A percentile compares a stretch with the other conserved stretches of the same genome.
These are phyloP conservation scores for Chaenodraco wilsoni DNA, from an alignment of 2,797 vertebrate species.

Conservation along the genomic window DNA sequence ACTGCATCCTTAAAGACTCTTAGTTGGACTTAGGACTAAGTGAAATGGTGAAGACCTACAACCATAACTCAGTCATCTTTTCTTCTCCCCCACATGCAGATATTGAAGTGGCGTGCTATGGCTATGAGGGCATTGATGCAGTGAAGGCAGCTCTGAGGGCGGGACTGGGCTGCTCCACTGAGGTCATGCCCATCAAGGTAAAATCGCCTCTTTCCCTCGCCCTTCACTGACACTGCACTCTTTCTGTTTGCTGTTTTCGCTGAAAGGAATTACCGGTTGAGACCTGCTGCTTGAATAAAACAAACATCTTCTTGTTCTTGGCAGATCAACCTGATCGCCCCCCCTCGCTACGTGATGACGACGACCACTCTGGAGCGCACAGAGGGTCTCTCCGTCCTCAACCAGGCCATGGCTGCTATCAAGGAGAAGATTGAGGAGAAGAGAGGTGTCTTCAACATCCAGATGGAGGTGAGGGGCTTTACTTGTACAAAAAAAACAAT, in stretches of 20 bases:
- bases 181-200: slow-evolving; percentile 98
- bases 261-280: background rate
- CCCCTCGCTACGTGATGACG: slow-evolving; percentile 98
- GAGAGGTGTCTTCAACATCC: slow-evolving; percentile 97
- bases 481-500: background rate
- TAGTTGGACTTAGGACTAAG: background rate
- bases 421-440: slow-evolving; percentile 99
- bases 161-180: slow-evolving; percentile 94
- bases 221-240: background rate
- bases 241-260: background rate
- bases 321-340: slow-evolving; percentile 98
- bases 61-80: background rate
- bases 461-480: slow-evolving; percentile 91
- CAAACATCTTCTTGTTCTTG: background rate
- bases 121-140: slow-evolving; percentile 98
- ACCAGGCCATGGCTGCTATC: slow-evolving; percentile 98
- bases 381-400: slow-evolving; percentile 96
- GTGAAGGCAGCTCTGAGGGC: slow-evolving; percentile 97
- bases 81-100: slow-evolving; percentile 77
- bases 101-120: slow-evolving; percentile 98
- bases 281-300: background rate
- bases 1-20: background rate
- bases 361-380: slow-evolving; percentile 98
- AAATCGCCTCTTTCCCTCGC: background rate
- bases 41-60: background rate